Base-by-base conservation (phyloP, 2,113 vertebrate species). In the Tichodroma muraria region DNA sequence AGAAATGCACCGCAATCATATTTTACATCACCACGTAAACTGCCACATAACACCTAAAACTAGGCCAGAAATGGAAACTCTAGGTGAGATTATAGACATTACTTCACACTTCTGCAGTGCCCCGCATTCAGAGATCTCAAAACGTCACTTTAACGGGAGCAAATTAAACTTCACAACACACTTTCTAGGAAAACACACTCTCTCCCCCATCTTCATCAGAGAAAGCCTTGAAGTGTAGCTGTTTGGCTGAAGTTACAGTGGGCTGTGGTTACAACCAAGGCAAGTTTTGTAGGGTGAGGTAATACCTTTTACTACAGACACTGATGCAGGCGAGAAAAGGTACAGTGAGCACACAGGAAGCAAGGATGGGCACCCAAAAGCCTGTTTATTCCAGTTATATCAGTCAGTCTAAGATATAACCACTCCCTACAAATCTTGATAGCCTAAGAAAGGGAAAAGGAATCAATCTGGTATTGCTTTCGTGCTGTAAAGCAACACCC, bases 21-120 rank as follows among this genome's bases (percentile, higher is more conserved):
- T 92, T 96, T 96, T 90, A 96, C 94, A 86, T 85, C 65, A 15
- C 71, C 60, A 90, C 5, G 85, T 88, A 86, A 93, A 80, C 83
- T 90, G 80, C 90, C 56, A 69, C 82, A 69, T 76, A 95, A 86
- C 82, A 85, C 83, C 94, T 79, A 77, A 80, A 94, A 71, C 49
- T 35, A 45, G 93, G 50, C 83, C 88, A 93, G 89, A 50, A 95
- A 70, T 89, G 86, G 91, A 78, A 80, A 71, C 79, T 77, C 75
- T 47, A 90, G 94, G 93, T 92, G 78, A 91, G 76, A 85, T 94
- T 88, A 68, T 11, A 90, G 93, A 80, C 85, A 93, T 92, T 85
- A 90, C 87, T 92, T 84, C 87, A 91, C 80, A 72, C 80, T 89
- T 37, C 28, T 73, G 94, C 76, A 93, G 59, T 79, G 78, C 38